These are phyloP conservation scores for Lutraria rhynchaena DNA, from an alignment of 1,140 invertebrate genomes.

Conservation along the genomic window DNA sequence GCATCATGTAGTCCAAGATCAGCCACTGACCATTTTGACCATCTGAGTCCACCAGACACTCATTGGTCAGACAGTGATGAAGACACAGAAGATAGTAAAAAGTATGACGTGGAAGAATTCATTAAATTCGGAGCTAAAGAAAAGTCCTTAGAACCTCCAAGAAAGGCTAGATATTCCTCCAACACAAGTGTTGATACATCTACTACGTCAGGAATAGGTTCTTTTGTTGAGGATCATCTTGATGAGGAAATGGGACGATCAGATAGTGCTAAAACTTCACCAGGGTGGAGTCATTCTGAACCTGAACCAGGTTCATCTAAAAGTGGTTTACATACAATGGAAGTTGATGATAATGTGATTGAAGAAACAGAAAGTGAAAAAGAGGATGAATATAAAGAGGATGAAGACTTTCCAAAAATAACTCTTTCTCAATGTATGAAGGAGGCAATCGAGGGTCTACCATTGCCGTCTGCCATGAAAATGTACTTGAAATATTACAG, in stretches of 20 bases:
- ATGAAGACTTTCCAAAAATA: slow-evolving; percentile 58
- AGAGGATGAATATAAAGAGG: slow-evolving; percentile 38
- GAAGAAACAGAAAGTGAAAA: slow-evolving; percentile 14
- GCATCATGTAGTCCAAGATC: slow-evolving; percentile 7
- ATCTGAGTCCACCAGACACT: slow-evolving; percentile 15
- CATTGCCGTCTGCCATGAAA: slow-evolving; percentile 84
- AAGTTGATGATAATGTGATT: slow-evolving; percentile 5
- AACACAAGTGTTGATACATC: slow-evolving; percentile 76
- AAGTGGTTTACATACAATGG: slow-evolving; percentile 32
- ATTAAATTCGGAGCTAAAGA: slow-evolving; percentile 22
- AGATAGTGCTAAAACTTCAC: slow-evolving; percentile 64
- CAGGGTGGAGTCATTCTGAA: slow-evolving; percentile 59
- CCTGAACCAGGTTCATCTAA: not conserved
- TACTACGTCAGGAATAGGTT: slow-evolving; percentile 77
- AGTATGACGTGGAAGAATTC: slow-evolving; percentile 52
- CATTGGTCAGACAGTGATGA: slow-evolving; percentile 45
- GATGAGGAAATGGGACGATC: slow-evolving; percentile 51
- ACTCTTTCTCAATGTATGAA: slow-evolving; percentile 82
- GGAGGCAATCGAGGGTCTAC: slow-evolving; percentile 84
- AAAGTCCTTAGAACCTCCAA: slow-evolving; percentile 27
- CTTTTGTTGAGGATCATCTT: slow-evolving; percentile 66
- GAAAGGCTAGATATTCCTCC: slow-evolving; percentile 67
- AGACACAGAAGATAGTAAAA: slow-evolving; percentile 31
- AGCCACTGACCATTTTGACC: not conserved
- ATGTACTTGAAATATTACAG: slow-evolving; percentile 84